These are phyloP conservation scores for Parapristionchus giblindavisi DNA, from an alignment of 2,888 invertebrate genomes.

Conservation along the genomic window DNA sequence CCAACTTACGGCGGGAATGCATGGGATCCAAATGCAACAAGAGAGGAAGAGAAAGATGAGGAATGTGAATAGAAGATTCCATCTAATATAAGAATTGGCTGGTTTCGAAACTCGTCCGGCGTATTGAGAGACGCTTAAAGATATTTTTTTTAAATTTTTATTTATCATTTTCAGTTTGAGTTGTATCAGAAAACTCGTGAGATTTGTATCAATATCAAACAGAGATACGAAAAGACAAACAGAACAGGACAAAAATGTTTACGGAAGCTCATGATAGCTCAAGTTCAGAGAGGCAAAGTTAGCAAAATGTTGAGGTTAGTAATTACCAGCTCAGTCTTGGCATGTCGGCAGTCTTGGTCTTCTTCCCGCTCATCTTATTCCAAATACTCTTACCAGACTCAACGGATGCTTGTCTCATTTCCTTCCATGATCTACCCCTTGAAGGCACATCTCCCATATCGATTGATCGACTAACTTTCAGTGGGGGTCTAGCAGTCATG, in stretches of 20 bases:
- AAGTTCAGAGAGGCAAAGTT: too few relatives aligned
- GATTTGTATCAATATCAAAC: too few relatives aligned
- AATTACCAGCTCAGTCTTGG: conserved; percentile 3
- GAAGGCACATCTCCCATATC: too few relatives aligned
- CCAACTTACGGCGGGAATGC: conserved; percentile 45
- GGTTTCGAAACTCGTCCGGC: conserved; percentile 60
- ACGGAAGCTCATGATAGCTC: too few relatives aligned
- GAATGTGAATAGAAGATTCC: conserved; percentile 64
- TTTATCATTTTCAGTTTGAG: too few relatives aligned
- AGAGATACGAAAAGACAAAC: too few relatives aligned
- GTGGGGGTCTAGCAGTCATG: too few relatives aligned
- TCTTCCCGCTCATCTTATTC: conserved; percentile 3
- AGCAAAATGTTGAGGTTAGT: too few relatives aligned
- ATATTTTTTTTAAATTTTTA: too few relatives aligned
- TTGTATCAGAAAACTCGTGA: too few relatives aligned
- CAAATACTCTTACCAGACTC: conserved; percentile 24
- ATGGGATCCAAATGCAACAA: conserved; percentile 61
- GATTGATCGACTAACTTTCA: too few relatives aligned
- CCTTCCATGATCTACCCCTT: conserved; percentile 2
- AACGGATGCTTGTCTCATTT: neutral
- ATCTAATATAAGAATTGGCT: conserved; percentile 60
- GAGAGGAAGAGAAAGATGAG: conserved; percentile 60
- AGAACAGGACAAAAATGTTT: too few relatives aligned
- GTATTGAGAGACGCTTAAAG: conserved; percentile 43
- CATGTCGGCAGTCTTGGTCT: neutral